Percentiles rank a stretch among this genome's conserved stretches.
Evolutionary conservation across 2,113 vertebrate genomes (phyloP).

Genomic region (Pelobates fuscus): DNA sequence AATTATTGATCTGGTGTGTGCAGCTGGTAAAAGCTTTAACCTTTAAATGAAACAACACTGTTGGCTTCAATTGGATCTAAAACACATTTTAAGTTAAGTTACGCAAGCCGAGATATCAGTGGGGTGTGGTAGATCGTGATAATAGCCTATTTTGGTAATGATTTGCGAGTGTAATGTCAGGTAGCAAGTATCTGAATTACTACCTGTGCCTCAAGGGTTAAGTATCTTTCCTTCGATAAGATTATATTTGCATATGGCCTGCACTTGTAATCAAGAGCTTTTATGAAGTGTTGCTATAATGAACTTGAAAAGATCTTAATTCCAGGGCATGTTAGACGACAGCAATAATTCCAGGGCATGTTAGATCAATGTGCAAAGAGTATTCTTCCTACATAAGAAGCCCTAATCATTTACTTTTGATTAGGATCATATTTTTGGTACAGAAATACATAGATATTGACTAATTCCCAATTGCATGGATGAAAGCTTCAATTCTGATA

Average conservation of each 20-base stretch:
- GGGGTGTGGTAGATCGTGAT: background rate
- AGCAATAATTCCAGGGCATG: constrained; percentile 1
- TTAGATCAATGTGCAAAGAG: constrained; percentile 1
- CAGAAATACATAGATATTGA: no score
- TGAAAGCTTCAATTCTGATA: no score
- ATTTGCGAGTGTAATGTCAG: background rate
- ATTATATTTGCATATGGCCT: constrained; percentile 30
- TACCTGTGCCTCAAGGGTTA: no score
- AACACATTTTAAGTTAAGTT: constrained; percentile 17
- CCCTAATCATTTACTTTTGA: no score
- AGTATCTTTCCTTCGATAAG: constrained; percentile 8
- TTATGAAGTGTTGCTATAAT: constrained; percentile 25
- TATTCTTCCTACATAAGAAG: no score
- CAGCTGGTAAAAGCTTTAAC: constrained; percentile 48
- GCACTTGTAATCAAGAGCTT: constrained; percentile 32
- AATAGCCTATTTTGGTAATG: constrained; percentile 16
- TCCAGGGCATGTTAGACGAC: constrained; percentile 7
- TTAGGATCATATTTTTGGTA: no score
- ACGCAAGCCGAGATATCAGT: background rate
- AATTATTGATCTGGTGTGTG: constrained; percentile 2
- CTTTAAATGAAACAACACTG: constrained; percentile 37
- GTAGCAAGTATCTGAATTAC: no score
- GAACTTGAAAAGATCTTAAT: constrained; percentile 16
- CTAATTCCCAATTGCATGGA: no score
- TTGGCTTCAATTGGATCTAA: constrained; percentile 34